Evolutionary conservation across 2,113 vertebrate genomes (phyloP), one percentile per base, ranked within the genome.

Genomic region (Salvator merianae): DNA sequence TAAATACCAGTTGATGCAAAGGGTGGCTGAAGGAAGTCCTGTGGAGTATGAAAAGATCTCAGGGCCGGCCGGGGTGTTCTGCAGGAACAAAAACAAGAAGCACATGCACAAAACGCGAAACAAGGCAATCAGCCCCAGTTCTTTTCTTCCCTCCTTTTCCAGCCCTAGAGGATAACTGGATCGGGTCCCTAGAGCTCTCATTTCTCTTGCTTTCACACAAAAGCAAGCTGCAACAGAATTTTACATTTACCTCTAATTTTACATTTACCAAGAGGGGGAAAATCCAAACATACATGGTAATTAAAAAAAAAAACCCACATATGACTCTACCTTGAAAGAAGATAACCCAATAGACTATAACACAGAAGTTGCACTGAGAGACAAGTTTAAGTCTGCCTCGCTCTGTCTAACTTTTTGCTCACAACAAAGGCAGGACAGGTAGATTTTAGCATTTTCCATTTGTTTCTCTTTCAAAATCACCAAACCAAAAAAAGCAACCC

Each of bases 1-100:
- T 38, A 10, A 10, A 72, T 13, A 40, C 13, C 14, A 3, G 38
- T 30, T 32, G 30, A 10, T 59, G 75, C 66, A 70, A n/a, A 1
- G 22, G 43, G 13, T 24, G 53, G 26, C 9, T 16, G 28, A 43
- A 40, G 68, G 95, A 94, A 97, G 94, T 93, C 95, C 82, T 16
- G 55, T 4, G 55, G 18, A 2, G 18, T 16, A 20, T 13, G 55
- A 59, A 59, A 59, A 1, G 14, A 20, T 18, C 55, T 20, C 55
- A 4, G 14, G 14, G 82, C 91, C 32, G n/a, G 82, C 90, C 89
- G n/a, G n/a, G n/a, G n/a, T n/a, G n/a, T 84, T 86, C 72, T 82
- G 84, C 88, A 84, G 69, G 50, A 87, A 93, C 95, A 10, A 26
- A 24, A 43, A 4, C 1, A 38, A 24, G 26, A 20, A 9, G 14